Base-by-base conservation (phyloP, 2,888 invertebrate genomes). In the Platycheirus rosarum region DNA sequence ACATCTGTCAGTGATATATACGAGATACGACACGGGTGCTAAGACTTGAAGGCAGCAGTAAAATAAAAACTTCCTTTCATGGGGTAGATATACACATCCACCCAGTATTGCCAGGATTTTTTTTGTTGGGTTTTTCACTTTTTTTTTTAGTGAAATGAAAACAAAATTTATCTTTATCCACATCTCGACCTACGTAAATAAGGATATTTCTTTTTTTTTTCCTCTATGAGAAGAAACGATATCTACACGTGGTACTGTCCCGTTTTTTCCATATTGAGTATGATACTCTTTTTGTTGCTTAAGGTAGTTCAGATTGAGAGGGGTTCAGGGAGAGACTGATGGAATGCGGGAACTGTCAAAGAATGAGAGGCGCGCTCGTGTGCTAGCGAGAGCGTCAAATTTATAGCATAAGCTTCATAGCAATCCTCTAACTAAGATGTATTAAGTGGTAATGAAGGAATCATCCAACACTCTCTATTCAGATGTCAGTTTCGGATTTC, bases 1-100 rank as follows among this genome's bases (percentile, higher is more conserved):
- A 86, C 76, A 84, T 63, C 84, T 85, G 85, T 85, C 85, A 85
- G 78, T 75, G 82, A 53, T 75, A 48, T n/a, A n/a, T n/a, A n/a
- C n/a, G n/a, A n/a, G n/a, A n/a, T 79, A 57, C 79, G 29, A 40
- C 44, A 76, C 66, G 57, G 69, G 65, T 49, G 35, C 46, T 44
- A 40, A 40, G 60, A 42, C 63, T 70, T 40, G n/a, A n/a, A 29
- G 69, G 26, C 62, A 79, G 14, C 40, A 68, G 20, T 20, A 66
- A 49, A 73, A 53, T 18, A 51, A 40, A 40, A 26, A 40, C 53
- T 42, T 18, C 35, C 35, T n/a, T 35, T 32, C 9, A 60, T 9
- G 5, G 11, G 1, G 7, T 18, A n/a, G 2, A 7, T 16, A 1
- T n/a, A 40, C 23, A 40, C 7, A 60, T 40, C 2, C 20, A 11